These are phyloP conservation scores for Blastobasis lacticolella DNA, from an alignment of 2,888 invertebrate species.

Conservation along the genomic window DNA sequence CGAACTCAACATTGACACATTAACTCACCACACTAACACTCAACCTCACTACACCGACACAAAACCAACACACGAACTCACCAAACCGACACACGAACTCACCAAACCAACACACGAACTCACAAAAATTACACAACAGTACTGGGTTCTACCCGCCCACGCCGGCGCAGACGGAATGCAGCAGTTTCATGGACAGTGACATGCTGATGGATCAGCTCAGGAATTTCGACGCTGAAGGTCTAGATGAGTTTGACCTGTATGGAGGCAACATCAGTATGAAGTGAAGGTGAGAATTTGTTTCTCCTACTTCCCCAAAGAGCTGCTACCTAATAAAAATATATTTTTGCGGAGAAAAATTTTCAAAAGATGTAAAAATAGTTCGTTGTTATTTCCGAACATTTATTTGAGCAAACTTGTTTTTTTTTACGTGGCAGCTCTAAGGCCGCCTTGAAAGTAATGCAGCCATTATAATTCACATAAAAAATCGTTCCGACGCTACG, in stretches of 20 bases:
- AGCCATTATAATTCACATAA: too few relatives aligned
- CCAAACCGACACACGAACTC: constrained; percentile 5
- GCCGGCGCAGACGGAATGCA: constrained; percentile 47
- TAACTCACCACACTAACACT: too few relatives aligned
- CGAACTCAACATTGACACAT: too few relatives aligned
- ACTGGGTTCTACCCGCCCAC: constrained; percentile 58
- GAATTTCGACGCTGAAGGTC: constrained; percentile 52
- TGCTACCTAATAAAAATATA: too few relatives aligned
- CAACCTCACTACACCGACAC: neutral
- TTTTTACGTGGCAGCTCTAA: too few relatives aligned
- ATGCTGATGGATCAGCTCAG: constrained; percentile 56
- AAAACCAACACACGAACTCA: constrained; percentile 4
- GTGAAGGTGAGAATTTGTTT: constrained; percentile 43
- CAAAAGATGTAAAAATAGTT: too few relatives aligned
- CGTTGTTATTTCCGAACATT: too few relatives aligned
- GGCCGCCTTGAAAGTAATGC: too few relatives aligned
- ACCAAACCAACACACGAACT: constrained; percentile 1
- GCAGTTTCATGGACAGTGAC: constrained; percentile 54
- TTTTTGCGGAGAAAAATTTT: too few relatives aligned
- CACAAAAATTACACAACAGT: constrained; percentile 9
- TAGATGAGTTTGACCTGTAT: constrained; percentile 57
- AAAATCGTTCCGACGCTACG: too few relatives aligned
- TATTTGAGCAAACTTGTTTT: too few relatives aligned
- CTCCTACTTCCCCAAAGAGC: too few relatives aligned
- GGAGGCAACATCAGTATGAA: constrained; percentile 51